Evolutionary conservation across 1,140 invertebrate genomes (phyloP).

Genomic region (Orius laevigatus): DNA sequence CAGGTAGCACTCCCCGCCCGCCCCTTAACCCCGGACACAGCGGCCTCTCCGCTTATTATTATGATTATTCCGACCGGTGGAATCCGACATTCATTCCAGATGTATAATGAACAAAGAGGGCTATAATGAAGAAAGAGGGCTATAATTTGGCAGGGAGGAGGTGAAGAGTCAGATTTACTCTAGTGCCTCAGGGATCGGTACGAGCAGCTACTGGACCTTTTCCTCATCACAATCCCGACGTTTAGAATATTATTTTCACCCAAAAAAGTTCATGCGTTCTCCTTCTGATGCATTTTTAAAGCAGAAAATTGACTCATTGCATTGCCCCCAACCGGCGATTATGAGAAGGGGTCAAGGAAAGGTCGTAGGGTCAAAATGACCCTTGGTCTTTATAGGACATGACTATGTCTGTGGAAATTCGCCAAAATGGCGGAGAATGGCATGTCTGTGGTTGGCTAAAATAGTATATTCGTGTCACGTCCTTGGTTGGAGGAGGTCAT

Average conservation of each 20-base stretch:
- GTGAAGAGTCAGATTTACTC: not conserved
- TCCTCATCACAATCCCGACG: constrained; percentile 4
- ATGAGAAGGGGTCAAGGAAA: no score
- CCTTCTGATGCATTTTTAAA: no score
- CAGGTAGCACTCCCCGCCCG: constrained; percentile 5
- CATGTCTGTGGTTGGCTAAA: no score
- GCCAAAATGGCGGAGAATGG: no score
- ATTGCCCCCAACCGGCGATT: no score
- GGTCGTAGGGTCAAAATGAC: no score
- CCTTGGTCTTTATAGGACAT: no score
- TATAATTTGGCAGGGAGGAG: constrained; percentile 7
- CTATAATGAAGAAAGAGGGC: not conserved
- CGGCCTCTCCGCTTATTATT: constrained; percentile 2
- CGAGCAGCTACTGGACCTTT: not conserved
- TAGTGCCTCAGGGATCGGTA: not conserved
- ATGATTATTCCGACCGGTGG: constrained; percentile 1
- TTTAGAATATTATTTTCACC: constrained; percentile 1
- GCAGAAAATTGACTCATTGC: no score
- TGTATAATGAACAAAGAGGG: constrained; percentile 3
- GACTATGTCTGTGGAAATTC: no score
- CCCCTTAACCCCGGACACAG: not conserved
- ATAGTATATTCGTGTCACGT: no score
- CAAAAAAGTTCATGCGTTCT: no score
- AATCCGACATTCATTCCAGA: constrained; percentile 10
- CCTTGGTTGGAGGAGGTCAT: not conserved